Conservation (phyloP, 2,888 invertebrate species). For the Onthophagus sagittarius region DNA sequence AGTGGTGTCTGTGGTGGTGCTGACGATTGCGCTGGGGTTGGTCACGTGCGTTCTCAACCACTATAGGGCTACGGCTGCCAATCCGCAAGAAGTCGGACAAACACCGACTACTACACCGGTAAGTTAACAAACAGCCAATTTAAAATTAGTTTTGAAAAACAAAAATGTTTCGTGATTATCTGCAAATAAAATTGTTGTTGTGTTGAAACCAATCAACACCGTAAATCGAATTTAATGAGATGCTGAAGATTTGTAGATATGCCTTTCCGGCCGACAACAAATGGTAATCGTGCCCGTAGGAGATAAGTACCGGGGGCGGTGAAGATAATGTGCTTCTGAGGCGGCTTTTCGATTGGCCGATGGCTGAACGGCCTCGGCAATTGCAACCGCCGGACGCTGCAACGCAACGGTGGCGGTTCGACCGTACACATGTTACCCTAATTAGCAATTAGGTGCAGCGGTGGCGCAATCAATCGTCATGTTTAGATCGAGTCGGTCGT, state of each 20-base stretch:
- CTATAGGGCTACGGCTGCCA: slow-evolving; percentile 51
- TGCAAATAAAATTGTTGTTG: too few relatives aligned
- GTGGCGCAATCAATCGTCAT: slow-evolving; percentile 4
- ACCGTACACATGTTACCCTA: slow-evolving; percentile 30
- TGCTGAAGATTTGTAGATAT: neutral
- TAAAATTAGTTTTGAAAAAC: too few relatives aligned
- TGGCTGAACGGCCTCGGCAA: slow-evolving; percentile 11
- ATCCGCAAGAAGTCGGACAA: slow-evolving; percentile 45
- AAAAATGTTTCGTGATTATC: too few relatives aligned
- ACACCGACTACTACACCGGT: slow-evolving; percentile 47
- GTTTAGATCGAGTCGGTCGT: slow-evolving; percentile 3
- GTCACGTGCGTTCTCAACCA: slow-evolving; percentile 58
- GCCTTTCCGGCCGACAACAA: neutral
- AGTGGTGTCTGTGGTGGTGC: slow-evolving; percentile 41
- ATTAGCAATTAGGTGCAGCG: slow-evolving; percentile 29
- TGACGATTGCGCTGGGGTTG: slow-evolving; percentile 45
- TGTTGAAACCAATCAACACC: too few relatives aligned
- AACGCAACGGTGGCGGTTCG: slow-evolving; percentile 22
- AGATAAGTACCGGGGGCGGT: neutral
- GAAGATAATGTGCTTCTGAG: slow-evolving; percentile 3
- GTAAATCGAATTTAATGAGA: neutral
- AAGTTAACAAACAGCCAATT: slow-evolving; percentile 33
- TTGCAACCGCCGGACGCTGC: neutral
- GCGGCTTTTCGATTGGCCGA: slow-evolving; percentile 21
- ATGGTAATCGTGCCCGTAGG: neutral